These are phyloP conservation scores for Lanius ludovicianus DNA, from an alignment of 2,113 vertebrate genomes.

Conservation along the genomic window DNA sequence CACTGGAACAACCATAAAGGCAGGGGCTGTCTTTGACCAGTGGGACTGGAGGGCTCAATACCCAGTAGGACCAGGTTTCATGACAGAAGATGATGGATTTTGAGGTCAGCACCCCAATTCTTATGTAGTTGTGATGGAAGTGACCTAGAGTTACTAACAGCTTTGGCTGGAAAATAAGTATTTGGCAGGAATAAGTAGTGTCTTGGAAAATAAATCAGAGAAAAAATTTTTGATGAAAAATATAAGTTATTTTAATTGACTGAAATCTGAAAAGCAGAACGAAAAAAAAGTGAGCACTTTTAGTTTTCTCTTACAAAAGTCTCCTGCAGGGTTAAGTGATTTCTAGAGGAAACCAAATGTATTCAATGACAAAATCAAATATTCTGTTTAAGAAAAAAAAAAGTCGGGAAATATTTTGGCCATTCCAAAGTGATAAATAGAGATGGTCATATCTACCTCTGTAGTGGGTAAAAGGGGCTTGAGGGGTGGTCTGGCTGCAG, in stretches of 20 bases:
- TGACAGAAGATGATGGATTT: conserved; percentile 40
- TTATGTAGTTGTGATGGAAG: background rate
- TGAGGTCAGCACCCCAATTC: conserved; percentile 14
- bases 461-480: background rate
- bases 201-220: background rate
- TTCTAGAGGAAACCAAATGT: background rate
- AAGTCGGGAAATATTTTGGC: background rate
- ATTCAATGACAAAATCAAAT: background rate
- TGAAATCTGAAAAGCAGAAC: background rate
- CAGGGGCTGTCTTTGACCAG: background rate
- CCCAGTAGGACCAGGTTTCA: background rate
- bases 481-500: background rate
- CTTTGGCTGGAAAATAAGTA: background rate
- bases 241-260: background rate
- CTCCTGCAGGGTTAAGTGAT: background rate
- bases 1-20: background rate
- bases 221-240: background rate
- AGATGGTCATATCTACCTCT: background rate
- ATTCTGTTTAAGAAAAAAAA: background rate
- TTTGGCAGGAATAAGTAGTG: background rate
- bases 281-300: background rate
- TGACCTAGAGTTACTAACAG: background rate
- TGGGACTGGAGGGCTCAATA: background rate
- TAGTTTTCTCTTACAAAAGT: background rate
- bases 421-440: background rate